These are phyloP conservation scores for Anthopleura sola DNA, from an alignment of 64 coral and sea anemone species.

Conservation along the genomic window DNA sequence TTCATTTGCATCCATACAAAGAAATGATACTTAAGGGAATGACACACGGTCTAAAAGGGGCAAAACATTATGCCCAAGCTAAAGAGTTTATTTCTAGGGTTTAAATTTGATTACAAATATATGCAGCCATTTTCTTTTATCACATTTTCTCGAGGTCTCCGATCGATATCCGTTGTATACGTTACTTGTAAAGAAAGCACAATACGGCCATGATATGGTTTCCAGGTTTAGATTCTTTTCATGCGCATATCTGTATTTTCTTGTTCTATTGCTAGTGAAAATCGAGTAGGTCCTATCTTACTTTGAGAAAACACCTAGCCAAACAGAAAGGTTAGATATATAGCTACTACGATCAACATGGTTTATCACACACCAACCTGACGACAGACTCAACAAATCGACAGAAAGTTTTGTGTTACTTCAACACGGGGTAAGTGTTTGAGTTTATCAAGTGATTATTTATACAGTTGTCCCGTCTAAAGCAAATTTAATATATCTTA, in stretches of 20 bases:
- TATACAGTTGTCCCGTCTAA: background rate
- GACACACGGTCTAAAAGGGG: too few species aligned
- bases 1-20: too few species aligned
- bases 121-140: too few species aligned
- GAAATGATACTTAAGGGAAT: too few species aligned
- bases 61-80: too few species aligned
- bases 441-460: background rate
- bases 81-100: too few species aligned
- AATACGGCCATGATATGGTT: background rate
- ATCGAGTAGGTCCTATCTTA: background rate
- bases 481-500: background rate
- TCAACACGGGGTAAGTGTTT: background rate
- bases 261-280: background rate
- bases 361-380: background rate
- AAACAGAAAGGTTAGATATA: background rate
- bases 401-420: background rate
- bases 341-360: background rate
- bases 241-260: background rate
- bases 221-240: background rate
- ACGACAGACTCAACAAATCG: too few species aligned
- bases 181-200: too few species aligned
- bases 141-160: too few species aligned
- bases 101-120: too few species aligned
- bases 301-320: background rate
- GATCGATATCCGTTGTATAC: too few species aligned